Percentiles rank a stretch among this genome's conserved stretches.
phyloP scores from a whole-genome alignment of 2,113 vertebrate genomes.

The Oryzias woworae region DNA sequence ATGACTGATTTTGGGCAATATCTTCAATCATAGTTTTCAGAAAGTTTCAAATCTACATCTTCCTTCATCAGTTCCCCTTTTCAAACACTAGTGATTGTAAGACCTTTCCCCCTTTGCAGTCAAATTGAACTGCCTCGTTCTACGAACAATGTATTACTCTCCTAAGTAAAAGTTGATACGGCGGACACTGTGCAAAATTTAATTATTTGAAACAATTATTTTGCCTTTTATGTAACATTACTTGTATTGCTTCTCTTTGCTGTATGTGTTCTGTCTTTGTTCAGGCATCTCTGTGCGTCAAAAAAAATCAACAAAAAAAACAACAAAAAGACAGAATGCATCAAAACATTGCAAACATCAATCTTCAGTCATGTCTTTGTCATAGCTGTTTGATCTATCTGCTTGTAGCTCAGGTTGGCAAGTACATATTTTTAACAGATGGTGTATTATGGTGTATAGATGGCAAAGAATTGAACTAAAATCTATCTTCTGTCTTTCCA shows the following conservation, averaged over 20 bases:
- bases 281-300: slow-evolving; percentile 48
- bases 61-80: slow-evolving; percentile 12
- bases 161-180: slow-evolving; percentile 38
- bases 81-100: slow-evolving; percentile 59
- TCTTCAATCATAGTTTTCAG: slow-evolving; percentile 47
- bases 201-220: slow-evolving; percentile 58
- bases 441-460: slow-evolving; percentile 82
- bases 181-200: slow-evolving; percentile 43
- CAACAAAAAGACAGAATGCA: neutral
- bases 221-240: slow-evolving; percentile 72
- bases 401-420: slow-evolving; percentile 79
- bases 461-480: slow-evolving; percentile 55
- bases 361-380: slow-evolving; percentile 56
- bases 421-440: slow-evolving; percentile 91
- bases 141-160: slow-evolving; percentile 28
- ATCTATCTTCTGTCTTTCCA: slow-evolving; percentile 58
- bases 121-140: slow-evolving; percentile 40
- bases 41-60: slow-evolving; percentile 28
- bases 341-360: slow-evolving; percentile 53
- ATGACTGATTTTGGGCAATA: slow-evolving; percentile 63
- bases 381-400: slow-evolving; percentile 58
- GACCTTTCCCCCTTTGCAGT: slow-evolving; percentile 46
- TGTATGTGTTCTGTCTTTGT: slow-evolving; percentile 55
- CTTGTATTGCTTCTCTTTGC: slow-evolving; percentile 63
- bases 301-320: neutral